phyloP scores from a whole-genome alignment of 1,140 invertebrate species.

The Parapsyche elsis region DNA sequence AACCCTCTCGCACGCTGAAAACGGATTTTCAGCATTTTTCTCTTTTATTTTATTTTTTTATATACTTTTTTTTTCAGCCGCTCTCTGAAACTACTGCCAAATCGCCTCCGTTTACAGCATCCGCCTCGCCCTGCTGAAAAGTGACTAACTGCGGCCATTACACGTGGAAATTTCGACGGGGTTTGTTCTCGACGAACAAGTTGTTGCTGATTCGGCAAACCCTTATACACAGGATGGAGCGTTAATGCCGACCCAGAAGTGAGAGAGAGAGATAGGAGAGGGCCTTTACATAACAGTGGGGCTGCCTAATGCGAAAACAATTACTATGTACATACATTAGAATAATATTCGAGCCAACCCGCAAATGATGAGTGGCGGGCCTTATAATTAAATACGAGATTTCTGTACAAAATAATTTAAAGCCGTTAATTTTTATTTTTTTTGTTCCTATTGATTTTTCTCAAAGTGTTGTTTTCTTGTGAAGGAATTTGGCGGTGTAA shows the following conservation, averaged over 20 bases:
- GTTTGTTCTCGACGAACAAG: neutral
- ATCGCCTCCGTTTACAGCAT: neutral
- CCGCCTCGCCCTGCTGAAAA: neutral
- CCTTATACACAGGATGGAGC: neutral
- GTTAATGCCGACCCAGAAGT: neutral
- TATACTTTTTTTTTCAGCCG: neutral
- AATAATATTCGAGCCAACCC: constrained; percentile 9
- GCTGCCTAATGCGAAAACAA: constrained; percentile 8
- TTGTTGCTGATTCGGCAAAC: constrained; percentile 10
- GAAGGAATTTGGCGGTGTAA: neutral
- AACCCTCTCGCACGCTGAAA: too few relatives aligned
- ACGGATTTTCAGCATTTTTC: too few relatives aligned
- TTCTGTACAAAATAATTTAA: neutral
- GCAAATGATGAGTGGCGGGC: constrained; percentile 11
- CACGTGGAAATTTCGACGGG: constrained; percentile 4
- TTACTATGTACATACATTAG: constrained; percentile 21
- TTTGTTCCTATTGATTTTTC: constrained; percentile 1
- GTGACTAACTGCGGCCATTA: constrained; percentile 24
- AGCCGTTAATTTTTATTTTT: neutral
- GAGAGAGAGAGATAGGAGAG: too few relatives aligned
- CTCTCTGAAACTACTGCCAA: constrained; percentile 15
- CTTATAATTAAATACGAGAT: constrained; percentile 7
- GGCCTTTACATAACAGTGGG: constrained; percentile 1
- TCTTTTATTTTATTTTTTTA: neutral
- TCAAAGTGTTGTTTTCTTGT: neutral